Base-by-base conservation (phyloP, 30 jellyfish, hydroid and myxozoan species). In the Phacellophora camtschatica region DNA sequence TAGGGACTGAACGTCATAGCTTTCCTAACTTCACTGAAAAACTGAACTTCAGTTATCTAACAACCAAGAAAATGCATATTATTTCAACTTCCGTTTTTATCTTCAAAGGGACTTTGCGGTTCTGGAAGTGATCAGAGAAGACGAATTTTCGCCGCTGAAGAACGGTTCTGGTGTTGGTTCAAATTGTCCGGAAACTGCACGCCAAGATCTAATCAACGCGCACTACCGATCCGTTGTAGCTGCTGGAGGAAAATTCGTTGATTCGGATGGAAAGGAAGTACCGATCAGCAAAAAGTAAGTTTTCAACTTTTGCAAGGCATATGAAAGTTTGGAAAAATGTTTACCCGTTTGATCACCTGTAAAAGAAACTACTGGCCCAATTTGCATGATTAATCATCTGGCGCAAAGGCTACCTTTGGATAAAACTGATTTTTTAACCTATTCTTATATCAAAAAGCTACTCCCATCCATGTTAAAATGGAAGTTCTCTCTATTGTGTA, bases 81-180 rank as follows among this genome's bases (percentile, higher is more conserved):
- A 11, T 9, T n/a, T 6, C 4, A 9, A 58, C 5, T 2, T 16
- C 25, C 45, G 8, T 41, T 46, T 58, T 36, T 37, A 15, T 2
- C 23, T 33, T 84, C 49, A 13, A 74, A 94, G 99, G 20, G 83
- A 87, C 18, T 94, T 94, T 76, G 97, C 96, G 2, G 96, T 94
- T n/a, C 41, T 94, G 36, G 97, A 87, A 69, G 97, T 87, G 2
- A 71, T 42, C 19, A 77, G 99, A 15, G 90, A 78, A 43, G 96
- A 94, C 31, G 99, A 94, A 62, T 94, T 94, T 54, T 94, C 99
- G 7, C 99, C 99, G 16, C 82, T 94, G 64, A 94, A 94, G 59
- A 94, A 94, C 61, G 97, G 80, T 19, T 97, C 99, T 18, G 85
- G 82, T n/a, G 66, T 85, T 28, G 92, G 90, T 6, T 48, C 83